Evolutionary conservation across 2,113 vertebrate species (phyloP), one percentile per base, ranked within the genome.

Genomic region (Gallinago undulata): DNA sequence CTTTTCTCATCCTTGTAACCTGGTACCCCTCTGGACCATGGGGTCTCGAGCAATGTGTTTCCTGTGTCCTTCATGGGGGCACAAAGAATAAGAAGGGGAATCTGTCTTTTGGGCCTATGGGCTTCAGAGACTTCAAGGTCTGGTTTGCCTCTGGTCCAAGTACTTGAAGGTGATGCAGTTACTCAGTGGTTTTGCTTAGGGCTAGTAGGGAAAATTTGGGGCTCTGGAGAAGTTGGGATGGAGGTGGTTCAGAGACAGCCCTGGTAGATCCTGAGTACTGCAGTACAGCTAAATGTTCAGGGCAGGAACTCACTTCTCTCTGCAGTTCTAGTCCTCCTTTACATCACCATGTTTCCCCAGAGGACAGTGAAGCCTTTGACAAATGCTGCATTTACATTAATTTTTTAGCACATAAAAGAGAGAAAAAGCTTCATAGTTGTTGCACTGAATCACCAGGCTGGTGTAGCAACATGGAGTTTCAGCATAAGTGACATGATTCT

Each of bases 321-420:
- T 56, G 66, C 53, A 83, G 39, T 48, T 64, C 33, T 45, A 62
- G 24, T 39, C 3, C 8, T 27, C 10, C 53, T 73, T 79, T 69
- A 53, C 15, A 4, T 69, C 74, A 48, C 24, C 0, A 1, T 14
- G 6, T 45, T 85, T 86, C 41, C 33, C 31, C 24, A 59, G 67
- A 53, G 35, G 45, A 83, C 8, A 16, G 47, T 35, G 79, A 84
- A 88, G 74, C 53, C 41, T 94, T 90, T 39, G 27, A 57, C 53
- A 90, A 86, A 90, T 59, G 28, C 14, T 90, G 57, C 69, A 67
- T 94, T 89, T 84, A 51, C 66, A 87, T 94, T 47, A 94, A 94
- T 89, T 84, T 94, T 97, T 94, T 28, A 92, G 33, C 51, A 78
- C 86, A 68, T 64, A 41, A 64, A 90, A 68, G 19, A 64, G 45